phyloP scores from a whole-genome alignment of 2,797 vertebrate species.

The Sebastiscus albofasciatus region DNA sequence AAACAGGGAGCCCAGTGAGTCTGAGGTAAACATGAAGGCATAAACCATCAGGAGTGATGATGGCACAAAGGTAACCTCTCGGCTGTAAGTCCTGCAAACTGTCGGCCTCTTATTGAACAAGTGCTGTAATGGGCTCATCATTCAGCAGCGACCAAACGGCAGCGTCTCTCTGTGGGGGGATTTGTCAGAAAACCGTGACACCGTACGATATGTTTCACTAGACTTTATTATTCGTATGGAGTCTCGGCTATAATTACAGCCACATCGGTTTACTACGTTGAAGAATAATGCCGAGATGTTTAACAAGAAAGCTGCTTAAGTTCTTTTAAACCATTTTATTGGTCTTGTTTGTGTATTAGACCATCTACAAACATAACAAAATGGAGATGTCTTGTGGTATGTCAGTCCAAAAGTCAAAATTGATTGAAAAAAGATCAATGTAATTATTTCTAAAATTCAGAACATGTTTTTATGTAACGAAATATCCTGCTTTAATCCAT shows the following conservation, averaged over 20 bases:
- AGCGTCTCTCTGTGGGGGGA: neutral
- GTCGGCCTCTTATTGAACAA: slow-evolving; percentile 57
- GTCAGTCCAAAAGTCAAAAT: neutral
- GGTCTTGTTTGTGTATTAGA: neutral
- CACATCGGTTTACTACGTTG: neutral
- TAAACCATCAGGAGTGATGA: slow-evolving; percentile 63
- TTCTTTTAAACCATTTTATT: neutral
- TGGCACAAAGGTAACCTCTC: slow-evolving; percentile 14
- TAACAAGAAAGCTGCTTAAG: neutral
- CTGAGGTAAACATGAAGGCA: slow-evolving; percentile 54
- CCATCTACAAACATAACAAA: neutral
- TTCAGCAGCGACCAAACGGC: slow-evolving; percentile 35
- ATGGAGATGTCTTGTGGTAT: neutral
- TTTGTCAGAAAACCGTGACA: slow-evolving; percentile 7
- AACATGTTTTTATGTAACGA: too few species aligned
- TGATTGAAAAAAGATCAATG: too few species aligned
- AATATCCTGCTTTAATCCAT: too few species aligned
- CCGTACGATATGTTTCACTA: slow-evolving; percentile 19
- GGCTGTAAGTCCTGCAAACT: slow-evolving; percentile 52
- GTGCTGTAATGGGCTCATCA: slow-evolving; percentile 61
- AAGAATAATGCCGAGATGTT: neutral
- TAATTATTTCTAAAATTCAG: too few species aligned
- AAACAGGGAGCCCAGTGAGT: slow-evolving; percentile 50
- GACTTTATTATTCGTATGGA: neutral
- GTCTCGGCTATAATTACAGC: neutral